A percentile compares a stretch with the other conserved stretches of the same genome.
These are phyloP conservation scores for Prosapia bicincta DNA, from an alignment of 2,888 invertebrate genomes.

Conservation along the genomic window DNA sequence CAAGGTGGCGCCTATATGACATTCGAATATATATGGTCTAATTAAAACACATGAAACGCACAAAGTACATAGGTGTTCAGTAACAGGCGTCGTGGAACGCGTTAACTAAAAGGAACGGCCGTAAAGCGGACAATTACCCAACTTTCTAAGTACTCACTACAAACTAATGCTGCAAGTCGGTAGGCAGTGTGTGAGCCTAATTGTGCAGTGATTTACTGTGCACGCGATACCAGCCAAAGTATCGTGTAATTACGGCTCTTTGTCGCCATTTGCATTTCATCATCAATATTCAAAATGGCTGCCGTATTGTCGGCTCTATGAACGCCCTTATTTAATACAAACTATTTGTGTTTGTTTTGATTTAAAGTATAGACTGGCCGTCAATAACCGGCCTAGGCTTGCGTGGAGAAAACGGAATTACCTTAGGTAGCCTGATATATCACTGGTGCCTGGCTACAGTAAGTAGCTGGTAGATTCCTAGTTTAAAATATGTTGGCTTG, in stretches of 20 bases:
- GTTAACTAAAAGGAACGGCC: too few relatives aligned
- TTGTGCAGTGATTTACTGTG: not conserved
- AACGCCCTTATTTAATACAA: not conserved
- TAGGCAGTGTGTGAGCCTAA: not conserved
- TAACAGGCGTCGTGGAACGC: too few relatives aligned
- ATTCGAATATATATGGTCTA: too few relatives aligned
- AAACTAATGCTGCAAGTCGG: not conserved
- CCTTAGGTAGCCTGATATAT: too few relatives aligned
- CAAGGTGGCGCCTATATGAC: too few relatives aligned
- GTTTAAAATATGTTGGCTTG: too few relatives aligned
- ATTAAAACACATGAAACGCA: too few relatives aligned
- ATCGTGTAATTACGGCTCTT: not conserved
- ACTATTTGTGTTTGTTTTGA: not conserved
- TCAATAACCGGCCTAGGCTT: too few relatives aligned
- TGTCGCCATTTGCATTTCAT: slow-evolving; percentile 2
- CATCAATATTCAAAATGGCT: slow-evolving; percentile 2
- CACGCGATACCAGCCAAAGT: not conserved
- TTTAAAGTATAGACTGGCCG: not conserved
- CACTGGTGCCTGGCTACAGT: too few relatives aligned
- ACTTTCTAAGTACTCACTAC: not conserved
- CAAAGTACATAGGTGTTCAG: too few relatives aligned
- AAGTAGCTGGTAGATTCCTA: too few relatives aligned
- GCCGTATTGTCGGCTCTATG: not conserved
- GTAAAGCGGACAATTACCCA: not conserved
- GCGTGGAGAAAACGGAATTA: too few relatives aligned